Percentiles rank a stretch among this genome's conserved stretches.
Evolutionary conservation across 1,140 invertebrate genomes (phyloP).

Genomic region (Calliphora vicina): DNA sequence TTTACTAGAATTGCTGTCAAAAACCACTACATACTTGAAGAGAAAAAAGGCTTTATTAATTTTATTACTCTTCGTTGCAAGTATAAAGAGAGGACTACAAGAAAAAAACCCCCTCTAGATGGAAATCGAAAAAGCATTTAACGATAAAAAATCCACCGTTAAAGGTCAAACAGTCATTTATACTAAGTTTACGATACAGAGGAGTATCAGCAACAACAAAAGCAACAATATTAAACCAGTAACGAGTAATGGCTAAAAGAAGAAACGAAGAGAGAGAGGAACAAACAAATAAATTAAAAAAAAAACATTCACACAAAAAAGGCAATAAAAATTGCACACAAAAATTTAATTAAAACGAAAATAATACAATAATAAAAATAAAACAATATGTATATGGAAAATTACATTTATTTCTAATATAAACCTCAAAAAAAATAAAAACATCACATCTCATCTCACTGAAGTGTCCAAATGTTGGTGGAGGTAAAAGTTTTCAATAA

Average conservation of each 20-base stretch:
- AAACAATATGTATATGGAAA: no score
- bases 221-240: not conserved
- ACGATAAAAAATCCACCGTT: not conserved
- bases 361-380: no score
- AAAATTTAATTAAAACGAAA: no score
- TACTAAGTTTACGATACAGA: not conserved
- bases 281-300: not conserved
- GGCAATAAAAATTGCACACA: not conserved
- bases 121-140: not conserved
- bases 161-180: slow-evolving; percentile 14
- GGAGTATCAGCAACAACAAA: not conserved
- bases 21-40: no score
- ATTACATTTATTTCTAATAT: no score
- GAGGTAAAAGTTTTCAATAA: not conserved
- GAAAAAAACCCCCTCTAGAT: not conserved
- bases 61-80: not conserved
- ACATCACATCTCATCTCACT: not conserved
- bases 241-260: not conserved
- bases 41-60: no score
- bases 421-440: no score
- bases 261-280: not conserved
- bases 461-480: not conserved
- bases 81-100: not conserved
- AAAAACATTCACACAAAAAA: not conserved
- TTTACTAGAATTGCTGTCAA: no score